These are phyloP conservation scores for Dufourea novaeangliae DNA, from an alignment of 1,140 invertebrate species.

Conservation along the genomic window DNA sequence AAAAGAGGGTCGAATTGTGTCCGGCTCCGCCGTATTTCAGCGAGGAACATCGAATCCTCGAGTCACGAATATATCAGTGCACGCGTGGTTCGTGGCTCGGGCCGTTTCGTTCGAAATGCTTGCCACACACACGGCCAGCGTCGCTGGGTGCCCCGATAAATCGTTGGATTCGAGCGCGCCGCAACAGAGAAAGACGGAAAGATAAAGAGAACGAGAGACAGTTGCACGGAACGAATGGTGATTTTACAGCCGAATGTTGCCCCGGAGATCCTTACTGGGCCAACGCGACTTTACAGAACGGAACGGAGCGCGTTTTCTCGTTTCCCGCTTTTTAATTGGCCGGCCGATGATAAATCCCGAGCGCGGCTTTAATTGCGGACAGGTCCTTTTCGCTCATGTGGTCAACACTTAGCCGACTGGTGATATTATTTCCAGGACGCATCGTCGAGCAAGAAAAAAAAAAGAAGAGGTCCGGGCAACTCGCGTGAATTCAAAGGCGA, in stretches of 20 bases:
- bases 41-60: conserved; percentile 12
- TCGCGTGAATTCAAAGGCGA: no score
- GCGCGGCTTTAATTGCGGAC: conserved; percentile 72
- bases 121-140: neutral
- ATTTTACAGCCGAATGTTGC: conserved; percentile 61
- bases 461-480: no score
- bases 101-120: neutral
- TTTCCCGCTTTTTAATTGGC: conserved; percentile 79
- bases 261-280: conserved; percentile 49
- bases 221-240: conserved; percentile 22
- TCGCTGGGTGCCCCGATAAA: conserved; percentile 15
- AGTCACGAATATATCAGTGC: conserved; percentile 4
- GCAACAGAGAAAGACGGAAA: neutral
- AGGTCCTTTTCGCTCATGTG: neutral
- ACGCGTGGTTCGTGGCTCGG: neutral
- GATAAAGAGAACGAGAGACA: neutral
- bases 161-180: neutral
- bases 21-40: conserved; percentile 16
- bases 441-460: no score
- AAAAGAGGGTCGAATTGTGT: conserved; percentile 1
- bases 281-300: conserved; percentile 75
- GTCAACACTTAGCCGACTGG: neutral
- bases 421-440: neutral
- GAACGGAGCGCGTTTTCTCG: conserved; percentile 75
- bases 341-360: conserved; percentile 74